These are phyloP conservation scores for Charaxes varanes DNA, from an alignment of 1,140 invertebrate species.

Conservation along the genomic window DNA sequence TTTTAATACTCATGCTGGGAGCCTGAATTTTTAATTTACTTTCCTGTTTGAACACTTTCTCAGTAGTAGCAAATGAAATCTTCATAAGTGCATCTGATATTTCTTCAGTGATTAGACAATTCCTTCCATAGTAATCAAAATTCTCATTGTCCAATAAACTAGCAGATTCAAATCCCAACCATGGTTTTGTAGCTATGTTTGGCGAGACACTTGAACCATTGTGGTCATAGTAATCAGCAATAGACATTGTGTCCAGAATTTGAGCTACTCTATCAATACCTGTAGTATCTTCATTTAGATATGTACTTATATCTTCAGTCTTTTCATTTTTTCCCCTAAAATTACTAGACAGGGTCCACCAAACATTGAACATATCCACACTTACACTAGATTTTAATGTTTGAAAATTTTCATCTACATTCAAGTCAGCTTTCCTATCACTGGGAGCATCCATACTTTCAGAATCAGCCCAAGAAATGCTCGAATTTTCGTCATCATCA, in stretches of 20 bases:
- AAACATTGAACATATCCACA: slow-evolving; percentile 36
- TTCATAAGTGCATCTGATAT: slow-evolving; percentile 36
- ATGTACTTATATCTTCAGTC: slow-evolving; percentile 4
- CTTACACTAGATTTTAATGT: slow-evolving; percentile 17
- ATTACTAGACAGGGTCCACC: slow-evolving; percentile 45
- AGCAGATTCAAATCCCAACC: slow-evolving; percentile 35
- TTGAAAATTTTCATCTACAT: slow-evolving; percentile 27
- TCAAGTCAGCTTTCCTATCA: slow-evolving; percentile 17
- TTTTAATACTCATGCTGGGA: slow-evolving; percentile 35
- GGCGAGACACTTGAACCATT: slow-evolving; percentile 9
- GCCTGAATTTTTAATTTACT: slow-evolving; percentile 22
- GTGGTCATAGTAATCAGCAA: slow-evolving; percentile 38
- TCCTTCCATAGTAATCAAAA: slow-evolving; percentile 35
- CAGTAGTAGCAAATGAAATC: slow-evolving; percentile 22
- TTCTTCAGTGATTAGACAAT: slow-evolving; percentile 29
- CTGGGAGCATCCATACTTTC: slow-evolving; percentile 20
- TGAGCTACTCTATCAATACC: slow-evolving; percentile 32
- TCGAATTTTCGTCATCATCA: slow-evolving; percentile 58
- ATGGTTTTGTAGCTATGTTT: slow-evolving; percentile 36
- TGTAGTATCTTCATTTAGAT: slow-evolving; percentile 10
- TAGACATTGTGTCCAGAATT: slow-evolving; percentile 43
- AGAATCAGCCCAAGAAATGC: slow-evolving; percentile 51
- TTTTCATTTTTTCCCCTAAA: slow-evolving; percentile 17
- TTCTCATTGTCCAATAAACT: slow-evolving; percentile 56
- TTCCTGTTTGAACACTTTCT: slow-evolving; percentile 24